Evolutionary conservation across 2,113 vertebrate genomes (phyloP).

Genomic region (Elachura formosa): DNA sequence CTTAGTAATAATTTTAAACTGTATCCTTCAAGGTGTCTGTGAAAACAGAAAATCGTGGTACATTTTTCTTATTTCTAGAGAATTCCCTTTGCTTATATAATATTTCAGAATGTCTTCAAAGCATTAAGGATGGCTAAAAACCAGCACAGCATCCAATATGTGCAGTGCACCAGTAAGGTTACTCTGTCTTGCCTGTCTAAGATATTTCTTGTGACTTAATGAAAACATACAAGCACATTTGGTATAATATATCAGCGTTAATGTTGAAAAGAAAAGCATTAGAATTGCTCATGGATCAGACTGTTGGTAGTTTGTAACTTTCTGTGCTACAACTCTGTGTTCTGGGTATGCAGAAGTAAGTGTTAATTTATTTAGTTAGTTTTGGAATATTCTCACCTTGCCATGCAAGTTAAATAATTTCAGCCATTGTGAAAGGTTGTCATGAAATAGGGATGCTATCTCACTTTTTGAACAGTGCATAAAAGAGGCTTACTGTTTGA

Average conservation of each 20-base stretch:
- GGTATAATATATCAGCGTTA: constrained; percentile 28
- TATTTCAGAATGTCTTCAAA: background rate
- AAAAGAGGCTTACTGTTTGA: background rate
- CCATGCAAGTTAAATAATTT: background rate
- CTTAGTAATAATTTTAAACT: background rate
- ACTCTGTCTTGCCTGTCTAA: constrained; percentile 36
- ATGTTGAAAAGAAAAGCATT: background rate
- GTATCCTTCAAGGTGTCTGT: background rate
- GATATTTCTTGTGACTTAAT: background rate
- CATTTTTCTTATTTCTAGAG: background rate
- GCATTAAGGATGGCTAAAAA: constrained; percentile 67
- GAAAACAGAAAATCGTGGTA: background rate
- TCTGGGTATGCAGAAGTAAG: background rate
- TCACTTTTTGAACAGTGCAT: background rate
- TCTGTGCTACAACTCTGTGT: background rate
- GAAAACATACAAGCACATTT: constrained; percentile 18
- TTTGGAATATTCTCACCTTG: background rate
- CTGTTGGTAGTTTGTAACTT: background rate
- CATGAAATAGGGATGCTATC: background rate
- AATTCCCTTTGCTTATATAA: background rate
- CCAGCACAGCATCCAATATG: background rate
- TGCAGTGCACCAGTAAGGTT: constrained; percentile 40
- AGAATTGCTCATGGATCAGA: background rate
- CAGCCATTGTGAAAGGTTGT: background rate
- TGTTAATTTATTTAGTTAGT: background rate